Evolutionary conservation across 2,888 invertebrate genomes (phyloP).

Genomic region (Tribolium freemani): DNA sequence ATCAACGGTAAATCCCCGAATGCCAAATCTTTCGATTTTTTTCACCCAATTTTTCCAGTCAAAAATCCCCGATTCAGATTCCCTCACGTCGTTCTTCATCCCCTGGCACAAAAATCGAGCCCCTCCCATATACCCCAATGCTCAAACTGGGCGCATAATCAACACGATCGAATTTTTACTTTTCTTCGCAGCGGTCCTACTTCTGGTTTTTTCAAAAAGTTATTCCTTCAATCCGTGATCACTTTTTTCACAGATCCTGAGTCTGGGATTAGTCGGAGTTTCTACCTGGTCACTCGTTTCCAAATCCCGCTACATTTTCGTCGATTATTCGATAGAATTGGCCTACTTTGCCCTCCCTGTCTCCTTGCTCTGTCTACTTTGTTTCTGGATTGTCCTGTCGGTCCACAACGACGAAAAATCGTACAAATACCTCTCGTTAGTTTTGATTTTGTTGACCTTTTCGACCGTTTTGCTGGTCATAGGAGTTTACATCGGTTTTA

Average conservation of each 20-base stretch:
- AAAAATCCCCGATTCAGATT: conserved; percentile 16
- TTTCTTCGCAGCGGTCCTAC: conserved; percentile 7
- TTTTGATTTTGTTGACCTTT: conserved; percentile 18
- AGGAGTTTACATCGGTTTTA: conserved; percentile 17
- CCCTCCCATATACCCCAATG: conserved; percentile 29
- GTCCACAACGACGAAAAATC: conserved; percentile 36
- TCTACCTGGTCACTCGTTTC: conserved; percentile 25
- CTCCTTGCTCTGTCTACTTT: conserved; percentile 13
- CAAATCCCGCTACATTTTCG: neutral
- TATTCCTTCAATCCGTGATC: neutral
- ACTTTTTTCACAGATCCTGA: conserved; percentile 6
- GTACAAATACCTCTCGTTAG: conserved; percentile 8
- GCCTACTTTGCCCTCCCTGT: conserved; percentile 26
- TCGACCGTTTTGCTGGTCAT: neutral
- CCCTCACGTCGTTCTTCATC: conserved; percentile 11
- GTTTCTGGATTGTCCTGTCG: conserved; percentile 21
- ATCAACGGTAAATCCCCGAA: neutral
- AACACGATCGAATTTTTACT: conserved; percentile 8
- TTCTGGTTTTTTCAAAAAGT: neutral
- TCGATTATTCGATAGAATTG: conserved; percentile 6
- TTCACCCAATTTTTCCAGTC: neutral
- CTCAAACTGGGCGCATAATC: conserved; percentile 29
- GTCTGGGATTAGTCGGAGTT: neutral
- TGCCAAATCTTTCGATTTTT: neutral
- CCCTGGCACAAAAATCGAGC: conserved; percentile 7